Percentiles rank a stretch among this genome's conserved stretches.
Conservation (phyloP, 2,113 vertebrate genomes). For the Syngnathus typhle region DNA sequence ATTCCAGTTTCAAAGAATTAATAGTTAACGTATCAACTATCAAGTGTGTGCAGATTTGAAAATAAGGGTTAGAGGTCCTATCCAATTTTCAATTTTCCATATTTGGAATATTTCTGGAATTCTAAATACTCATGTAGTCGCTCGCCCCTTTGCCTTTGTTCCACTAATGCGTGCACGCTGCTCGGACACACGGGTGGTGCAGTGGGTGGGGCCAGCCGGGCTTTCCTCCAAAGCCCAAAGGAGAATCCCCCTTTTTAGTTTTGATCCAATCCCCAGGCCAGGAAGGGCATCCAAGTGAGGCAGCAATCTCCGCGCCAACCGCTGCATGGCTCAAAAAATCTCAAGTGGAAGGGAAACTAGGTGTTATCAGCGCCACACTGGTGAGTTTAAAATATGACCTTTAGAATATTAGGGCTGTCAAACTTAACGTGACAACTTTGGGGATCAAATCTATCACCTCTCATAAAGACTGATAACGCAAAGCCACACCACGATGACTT, state of each 20-base stretch:
- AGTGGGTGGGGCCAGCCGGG: neutral
- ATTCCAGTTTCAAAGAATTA: neutral
- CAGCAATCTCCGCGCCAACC: neutral
- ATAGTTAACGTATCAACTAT: neutral
- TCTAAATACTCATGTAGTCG: neutral
- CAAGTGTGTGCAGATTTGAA: neutral
- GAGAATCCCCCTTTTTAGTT: neutral
- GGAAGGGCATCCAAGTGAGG: neutral
- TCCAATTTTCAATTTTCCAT: neutral
- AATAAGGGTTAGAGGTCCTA: neutral
- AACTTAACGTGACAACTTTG: too few species aligned
- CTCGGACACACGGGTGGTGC: neutral
- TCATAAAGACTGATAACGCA: conserved; percentile 29
- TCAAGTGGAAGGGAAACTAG: neutral
- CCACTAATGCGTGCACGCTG: neutral
- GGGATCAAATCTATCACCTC: too few species aligned
- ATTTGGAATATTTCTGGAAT: neutral
- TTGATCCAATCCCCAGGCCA: neutral
- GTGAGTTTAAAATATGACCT: too few species aligned
- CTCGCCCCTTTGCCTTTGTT: neutral
- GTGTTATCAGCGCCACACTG: too few species aligned
- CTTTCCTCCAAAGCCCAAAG: neutral
- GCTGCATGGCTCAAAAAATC: neutral
- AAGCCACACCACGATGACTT: conserved; percentile 34
- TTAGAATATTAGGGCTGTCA: too few species aligned